Evolutionary conservation across 2,113 vertebrate genomes (phyloP).

Genomic region (Falcunculus frontatus): DNA sequence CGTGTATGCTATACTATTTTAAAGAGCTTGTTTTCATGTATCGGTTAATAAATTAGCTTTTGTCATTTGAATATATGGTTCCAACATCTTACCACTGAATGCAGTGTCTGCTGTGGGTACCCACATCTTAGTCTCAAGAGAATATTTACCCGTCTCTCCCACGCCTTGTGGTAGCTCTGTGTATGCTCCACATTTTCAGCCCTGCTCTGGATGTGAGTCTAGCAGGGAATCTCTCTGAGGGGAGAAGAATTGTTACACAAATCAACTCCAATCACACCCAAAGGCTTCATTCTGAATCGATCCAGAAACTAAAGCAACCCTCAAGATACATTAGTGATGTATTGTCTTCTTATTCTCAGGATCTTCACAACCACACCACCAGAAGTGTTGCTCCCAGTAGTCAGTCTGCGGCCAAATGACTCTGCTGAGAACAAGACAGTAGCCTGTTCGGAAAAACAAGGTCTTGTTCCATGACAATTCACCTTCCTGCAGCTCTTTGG

Average conservation of each 20-base stretch:
- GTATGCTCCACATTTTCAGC: not conserved
- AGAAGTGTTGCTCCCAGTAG: not conserved
- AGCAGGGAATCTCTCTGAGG: not conserved
- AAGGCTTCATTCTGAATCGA: not conserved
- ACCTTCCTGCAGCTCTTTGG: not conserved
- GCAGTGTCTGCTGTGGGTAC: not conserved
- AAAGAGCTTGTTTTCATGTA: not conserved
- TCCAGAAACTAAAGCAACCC: not conserved
- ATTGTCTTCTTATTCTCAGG: not conserved
- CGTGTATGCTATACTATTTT: not conserved
- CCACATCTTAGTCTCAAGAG: not conserved
- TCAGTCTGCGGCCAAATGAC: not conserved
- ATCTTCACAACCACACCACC: not conserved
- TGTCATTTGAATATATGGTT: not conserved
- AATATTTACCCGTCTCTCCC: not conserved
- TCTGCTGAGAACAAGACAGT: not conserved
- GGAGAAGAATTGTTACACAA: not conserved
- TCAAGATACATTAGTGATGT: not conserved
- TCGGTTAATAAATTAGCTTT: not conserved
- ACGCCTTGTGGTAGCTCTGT: not conserved
- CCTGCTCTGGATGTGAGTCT: not conserved
- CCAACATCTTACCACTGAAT: not conserved
- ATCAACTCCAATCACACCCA: not conserved
- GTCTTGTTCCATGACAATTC: not conserved
- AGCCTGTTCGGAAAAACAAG: not conserved